Conservation (phyloP, 2,113 vertebrate genomes). For the Tachysurus vachellii region DNA sequence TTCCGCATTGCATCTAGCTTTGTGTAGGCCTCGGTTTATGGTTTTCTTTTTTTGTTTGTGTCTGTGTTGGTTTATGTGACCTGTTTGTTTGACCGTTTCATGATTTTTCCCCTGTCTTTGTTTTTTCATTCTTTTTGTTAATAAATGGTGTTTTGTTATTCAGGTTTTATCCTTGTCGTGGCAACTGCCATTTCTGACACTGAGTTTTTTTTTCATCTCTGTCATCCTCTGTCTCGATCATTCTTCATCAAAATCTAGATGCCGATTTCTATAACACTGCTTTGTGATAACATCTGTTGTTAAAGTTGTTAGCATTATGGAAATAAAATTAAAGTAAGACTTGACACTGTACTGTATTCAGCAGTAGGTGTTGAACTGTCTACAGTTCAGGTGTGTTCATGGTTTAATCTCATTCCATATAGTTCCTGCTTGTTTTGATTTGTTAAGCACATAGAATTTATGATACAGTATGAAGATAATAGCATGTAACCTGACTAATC, state of each 20-base stretch:
- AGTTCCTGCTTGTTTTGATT: neutral
- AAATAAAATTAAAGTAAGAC: too few species aligned
- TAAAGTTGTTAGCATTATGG: neutral
- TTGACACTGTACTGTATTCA: neutral
- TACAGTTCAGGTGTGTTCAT: neutral
- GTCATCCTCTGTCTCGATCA: neutral
- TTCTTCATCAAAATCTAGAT: neutral
- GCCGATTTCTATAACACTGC: neutral
- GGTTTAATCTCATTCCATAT: neutral
- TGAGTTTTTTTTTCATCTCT: neutral
- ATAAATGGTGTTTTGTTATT: too few species aligned
- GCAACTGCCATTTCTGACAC: neutral
- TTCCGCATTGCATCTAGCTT: too few species aligned
- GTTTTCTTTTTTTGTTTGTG: too few species aligned
- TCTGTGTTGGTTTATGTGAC: too few species aligned
- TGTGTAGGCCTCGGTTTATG: too few species aligned
- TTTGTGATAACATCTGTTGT: neutral
- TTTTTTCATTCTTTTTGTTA: too few species aligned
- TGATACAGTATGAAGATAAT: conserved; percentile 8
- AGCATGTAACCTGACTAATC: neutral
- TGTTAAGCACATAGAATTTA: neutral
- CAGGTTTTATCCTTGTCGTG: too few species aligned
- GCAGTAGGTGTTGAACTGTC: neutral
- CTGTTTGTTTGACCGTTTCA: too few species aligned
- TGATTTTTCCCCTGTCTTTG: too few species aligned